phyloP scores from a whole-genome alignment of 2,113 vertebrate species.

The Hippocampus abdominalis region DNA sequence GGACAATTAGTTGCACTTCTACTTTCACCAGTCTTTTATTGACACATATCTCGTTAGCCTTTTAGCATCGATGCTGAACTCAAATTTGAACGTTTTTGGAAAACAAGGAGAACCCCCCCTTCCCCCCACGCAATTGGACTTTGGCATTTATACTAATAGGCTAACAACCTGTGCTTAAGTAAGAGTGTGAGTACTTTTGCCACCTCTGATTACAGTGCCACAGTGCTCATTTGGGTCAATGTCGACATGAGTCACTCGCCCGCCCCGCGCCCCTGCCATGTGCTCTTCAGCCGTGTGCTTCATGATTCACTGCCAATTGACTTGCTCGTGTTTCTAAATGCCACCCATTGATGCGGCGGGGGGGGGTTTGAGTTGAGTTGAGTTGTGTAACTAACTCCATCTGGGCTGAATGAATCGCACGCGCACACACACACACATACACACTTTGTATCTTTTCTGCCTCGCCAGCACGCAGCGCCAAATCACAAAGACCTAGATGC shows the following conservation, averaged over 20 bases:
- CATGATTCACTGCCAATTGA: constrained; percentile 62
- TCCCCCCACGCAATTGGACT: too few species aligned
- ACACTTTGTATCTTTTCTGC: constrained; percentile 63
- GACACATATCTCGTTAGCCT: too few species aligned
- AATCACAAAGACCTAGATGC: constrained; percentile 67
- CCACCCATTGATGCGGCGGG: constrained; percentile 54
- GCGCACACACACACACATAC: constrained; percentile 12
- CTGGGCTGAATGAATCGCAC: constrained; percentile 62
- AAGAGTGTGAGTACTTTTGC: background rate
- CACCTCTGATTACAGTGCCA: background rate
- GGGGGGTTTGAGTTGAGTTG: constrained; percentile 43
- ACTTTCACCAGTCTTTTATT: too few species aligned
- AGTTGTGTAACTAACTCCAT: constrained; percentile 67
- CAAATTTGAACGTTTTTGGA: too few species aligned
- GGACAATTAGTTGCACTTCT: too few species aligned
- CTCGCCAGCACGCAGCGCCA: constrained; percentile 62
- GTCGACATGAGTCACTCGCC: constrained; percentile 62
- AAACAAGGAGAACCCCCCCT: too few species aligned
- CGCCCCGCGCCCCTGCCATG: constrained; percentile 1
- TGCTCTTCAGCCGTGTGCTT: constrained; percentile 46
- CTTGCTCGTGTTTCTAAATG: constrained; percentile 68
- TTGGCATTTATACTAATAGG: too few species aligned
- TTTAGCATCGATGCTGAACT: too few species aligned
- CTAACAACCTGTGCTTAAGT: background rate
- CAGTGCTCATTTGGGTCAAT: constrained; percentile 56